phyloP scores from a whole-genome alignment of 2,113 vertebrate species.

The Vicugna pacos region DNA sequence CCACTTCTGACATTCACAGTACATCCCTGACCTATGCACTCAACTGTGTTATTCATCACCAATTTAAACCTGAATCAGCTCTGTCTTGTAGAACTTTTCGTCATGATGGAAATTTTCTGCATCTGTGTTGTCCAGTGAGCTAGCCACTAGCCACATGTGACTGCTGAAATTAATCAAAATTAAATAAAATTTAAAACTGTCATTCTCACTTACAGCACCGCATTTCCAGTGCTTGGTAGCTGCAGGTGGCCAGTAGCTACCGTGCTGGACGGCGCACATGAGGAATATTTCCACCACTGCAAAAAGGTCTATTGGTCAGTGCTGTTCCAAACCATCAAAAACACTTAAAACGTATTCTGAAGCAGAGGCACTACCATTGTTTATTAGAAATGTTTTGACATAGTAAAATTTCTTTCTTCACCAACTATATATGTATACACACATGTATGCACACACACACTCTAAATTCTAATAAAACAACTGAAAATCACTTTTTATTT shows the following conservation, averaged over 20 bases:
- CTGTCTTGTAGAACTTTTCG: neutral
- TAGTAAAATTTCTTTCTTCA: slow-evolving; percentile 13
- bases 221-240: neutral
- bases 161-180: slow-evolving; percentile 25
- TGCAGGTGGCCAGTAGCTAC: neutral
- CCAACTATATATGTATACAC: neutral
- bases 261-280: neutral
- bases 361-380: neutral
- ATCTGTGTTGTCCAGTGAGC: neutral
- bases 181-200: neutral
- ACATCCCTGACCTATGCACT: neutral
- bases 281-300: neutral
- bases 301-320: neutral
- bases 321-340: slow-evolving; percentile 7
- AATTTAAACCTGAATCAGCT: neutral
- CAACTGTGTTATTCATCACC: neutral
- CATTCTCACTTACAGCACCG: neutral
- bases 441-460: neutral
- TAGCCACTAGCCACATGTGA: neutral
- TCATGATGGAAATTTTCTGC: neutral
- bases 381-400: slow-evolving; percentile 29
- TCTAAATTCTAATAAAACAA: neutral
- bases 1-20: neutral
- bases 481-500: slow-evolving; percentile 51
- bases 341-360: neutral